Base-by-base conservation (phyloP, 2,888 invertebrate genomes). In the Sphaerophoria rueppellii region DNA sequence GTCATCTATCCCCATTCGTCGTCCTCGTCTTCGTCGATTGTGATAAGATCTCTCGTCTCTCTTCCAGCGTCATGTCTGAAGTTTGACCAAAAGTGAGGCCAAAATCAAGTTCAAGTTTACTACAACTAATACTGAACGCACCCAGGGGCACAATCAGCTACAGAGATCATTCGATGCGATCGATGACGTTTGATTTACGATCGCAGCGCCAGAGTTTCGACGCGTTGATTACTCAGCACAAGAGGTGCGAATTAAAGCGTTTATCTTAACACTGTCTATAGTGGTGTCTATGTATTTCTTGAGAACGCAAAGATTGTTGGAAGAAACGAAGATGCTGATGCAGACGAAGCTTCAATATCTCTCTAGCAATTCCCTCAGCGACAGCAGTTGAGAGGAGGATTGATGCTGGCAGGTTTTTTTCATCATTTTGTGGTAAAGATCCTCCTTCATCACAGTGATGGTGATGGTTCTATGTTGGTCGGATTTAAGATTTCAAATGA, bases 231-330 rank as follows among this genome's bases (percentile, higher is more conserved):
- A 77, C 72, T 46, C 58, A 46, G 69, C 76, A 77, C 69, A 73
- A 85, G 81, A 85, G 83, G 85, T 85, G 85, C 73, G 72, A 85
- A 81, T 73, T 73, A 76, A 83, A 79, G 79, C 67, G 67, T 69
- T 71, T 69, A 48, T 69, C 61, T 52, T 65, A 75, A 67, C 75
- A 72, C 67, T 54, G 24, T 35, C 57, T 63, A 52, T 50, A 43
- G 16, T 7, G 11, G 32, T 40, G 35, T 63, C 50, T 34, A 34
- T 35, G 0, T 24, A 1, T 54, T 24, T 11, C 9, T 11, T 55
- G 5, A 75, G 78, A 46, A 67, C 54, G 40, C 65, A 40, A 58
- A 50, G 58, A 69, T 52, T 60, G 55, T 61, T 0, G 35, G n/a
- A 40, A 4, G 32, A 48, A 11, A n/a, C 7, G 69, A 73, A 70